Conservation (phyloP, 2,113 vertebrate genomes). For the Chamaea fasciata region DNA sequence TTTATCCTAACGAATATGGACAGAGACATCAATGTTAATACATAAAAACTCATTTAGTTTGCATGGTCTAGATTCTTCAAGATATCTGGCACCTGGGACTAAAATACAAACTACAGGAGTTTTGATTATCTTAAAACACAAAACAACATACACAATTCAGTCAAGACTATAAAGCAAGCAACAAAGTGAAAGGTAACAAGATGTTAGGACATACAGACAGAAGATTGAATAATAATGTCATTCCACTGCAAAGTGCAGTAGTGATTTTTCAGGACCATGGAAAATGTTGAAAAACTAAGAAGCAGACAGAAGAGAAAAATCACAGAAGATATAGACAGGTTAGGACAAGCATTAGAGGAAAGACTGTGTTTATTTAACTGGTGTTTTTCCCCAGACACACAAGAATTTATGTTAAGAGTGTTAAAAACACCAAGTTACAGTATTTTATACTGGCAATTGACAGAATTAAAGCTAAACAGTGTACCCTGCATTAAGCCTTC, state of each 20-base stretch:
- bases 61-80: not conserved
- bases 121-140: not conserved
- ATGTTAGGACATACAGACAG: not conserved
- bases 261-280: not conserved
- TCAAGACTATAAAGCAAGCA: not conserved
- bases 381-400: not conserved
- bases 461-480: not conserved
- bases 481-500: not conserved
- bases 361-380: not conserved
- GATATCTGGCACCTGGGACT: not conserved
- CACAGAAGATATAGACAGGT: not conserved
- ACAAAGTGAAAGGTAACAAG: not conserved
- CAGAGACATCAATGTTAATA: not conserved
- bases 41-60: not conserved
- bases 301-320: not conserved
- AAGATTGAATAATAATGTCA: not conserved
- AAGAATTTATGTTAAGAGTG: not conserved
- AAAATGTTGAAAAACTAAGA: not conserved
- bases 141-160: not conserved
- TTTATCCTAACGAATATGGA: not conserved
- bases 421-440: not conserved
- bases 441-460: not conserved
- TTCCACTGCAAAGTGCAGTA: not conserved
- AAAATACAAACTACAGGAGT: not conserved
- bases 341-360: not conserved